These are phyloP conservation scores for Oostethus manadensis DNA, from an alignment of 2,113 vertebrate species.

Conservation along the genomic window DNA sequence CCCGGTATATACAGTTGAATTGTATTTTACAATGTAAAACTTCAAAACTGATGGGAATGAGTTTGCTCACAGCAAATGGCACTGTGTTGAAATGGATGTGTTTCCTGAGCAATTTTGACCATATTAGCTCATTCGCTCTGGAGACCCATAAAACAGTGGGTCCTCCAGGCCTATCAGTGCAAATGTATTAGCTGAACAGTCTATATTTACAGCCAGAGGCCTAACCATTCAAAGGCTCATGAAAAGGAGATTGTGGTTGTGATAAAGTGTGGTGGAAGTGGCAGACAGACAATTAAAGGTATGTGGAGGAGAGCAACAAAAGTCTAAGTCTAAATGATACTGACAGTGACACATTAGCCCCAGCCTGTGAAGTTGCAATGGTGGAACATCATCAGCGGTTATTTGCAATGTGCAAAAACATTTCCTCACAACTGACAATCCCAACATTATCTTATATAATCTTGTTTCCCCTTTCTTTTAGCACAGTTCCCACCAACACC, in stretches of 20 bases:
- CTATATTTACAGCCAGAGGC: background rate
- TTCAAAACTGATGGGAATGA: background rate
- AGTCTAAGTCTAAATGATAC: slow-evolving; percentile 56
- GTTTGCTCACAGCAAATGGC: too few species aligned
- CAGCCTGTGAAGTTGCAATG: slow-evolving; percentile 74
- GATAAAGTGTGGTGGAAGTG: slow-evolving; percentile 15
- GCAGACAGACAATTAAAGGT: slow-evolving; percentile 23
- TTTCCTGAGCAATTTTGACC: background rate
- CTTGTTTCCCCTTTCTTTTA: slow-evolving; percentile 19
- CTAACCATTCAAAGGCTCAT: slow-evolving; percentile 37
- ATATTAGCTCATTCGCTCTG: background rate
- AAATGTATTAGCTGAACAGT: background rate
- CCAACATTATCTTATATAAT: background rate
- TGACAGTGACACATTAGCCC: slow-evolving; percentile 74
- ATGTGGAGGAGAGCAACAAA: slow-evolving; percentile 38
- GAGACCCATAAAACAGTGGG: background rate
- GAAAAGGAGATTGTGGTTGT: slow-evolving; percentile 31
- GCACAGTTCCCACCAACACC: background rate
- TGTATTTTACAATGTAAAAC: too few species aligned
- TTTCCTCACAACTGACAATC: background rate
- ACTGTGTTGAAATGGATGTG: background rate
- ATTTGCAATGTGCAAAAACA: slow-evolving; percentile 59
- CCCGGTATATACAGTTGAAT: too few species aligned
- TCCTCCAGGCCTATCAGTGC: background rate
- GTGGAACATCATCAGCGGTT: slow-evolving; percentile 69